Evolutionary conservation across 2,113 vertebrate genomes (phyloP).

Genomic region (Platichthys flesus): DNA sequence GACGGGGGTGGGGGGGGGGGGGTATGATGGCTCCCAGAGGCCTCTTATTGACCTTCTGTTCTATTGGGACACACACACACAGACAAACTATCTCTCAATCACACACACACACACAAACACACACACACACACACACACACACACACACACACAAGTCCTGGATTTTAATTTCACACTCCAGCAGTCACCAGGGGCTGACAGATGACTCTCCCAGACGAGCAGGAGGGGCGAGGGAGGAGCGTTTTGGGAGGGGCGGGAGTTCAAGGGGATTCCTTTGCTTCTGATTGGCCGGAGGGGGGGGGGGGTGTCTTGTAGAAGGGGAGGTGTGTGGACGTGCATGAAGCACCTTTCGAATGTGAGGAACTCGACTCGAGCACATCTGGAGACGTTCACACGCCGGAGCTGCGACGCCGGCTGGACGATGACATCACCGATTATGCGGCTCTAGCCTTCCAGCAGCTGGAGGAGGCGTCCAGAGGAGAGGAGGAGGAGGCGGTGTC

Average conservation of each 20-base stretch:
- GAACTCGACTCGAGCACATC: conserved; percentile 47
- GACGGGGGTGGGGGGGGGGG: too few relatives aligned
- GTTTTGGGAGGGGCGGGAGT: conserved; percentile 46
- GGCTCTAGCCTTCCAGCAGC: conserved; percentile 39
- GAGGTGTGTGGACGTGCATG: conserved; percentile 11
- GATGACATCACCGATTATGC: conserved; percentile 67
- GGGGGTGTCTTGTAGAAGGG: background rate
- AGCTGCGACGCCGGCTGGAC: conserved; percentile 32
- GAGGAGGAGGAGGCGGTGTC: conserved; percentile 3
- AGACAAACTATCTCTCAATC: conserved; percentile 35
- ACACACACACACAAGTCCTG: conserved; percentile 38
- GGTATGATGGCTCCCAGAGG: conserved; percentile 76
- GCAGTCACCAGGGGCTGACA: conserved; percentile 84
- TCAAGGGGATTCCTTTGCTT: conserved; percentile 36
- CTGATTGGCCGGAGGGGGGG: conserved; percentile 68
- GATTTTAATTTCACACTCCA: conserved; percentile 93
- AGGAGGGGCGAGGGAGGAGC: conserved; percentile 52
- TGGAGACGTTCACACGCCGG: conserved; percentile 22
- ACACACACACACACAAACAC: conserved; percentile 27
- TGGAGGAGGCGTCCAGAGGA: conserved; percentile 38
- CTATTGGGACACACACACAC: conserved; percentile 50
- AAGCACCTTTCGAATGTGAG: conserved; percentile 43
- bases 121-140: conserved; percentile 21
- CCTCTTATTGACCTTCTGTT: conserved; percentile 68
- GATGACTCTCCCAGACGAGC: conserved; percentile 82